phyloP scores from a whole-genome alignment of 2,797 vertebrate species.

The Pterois miles region DNA sequence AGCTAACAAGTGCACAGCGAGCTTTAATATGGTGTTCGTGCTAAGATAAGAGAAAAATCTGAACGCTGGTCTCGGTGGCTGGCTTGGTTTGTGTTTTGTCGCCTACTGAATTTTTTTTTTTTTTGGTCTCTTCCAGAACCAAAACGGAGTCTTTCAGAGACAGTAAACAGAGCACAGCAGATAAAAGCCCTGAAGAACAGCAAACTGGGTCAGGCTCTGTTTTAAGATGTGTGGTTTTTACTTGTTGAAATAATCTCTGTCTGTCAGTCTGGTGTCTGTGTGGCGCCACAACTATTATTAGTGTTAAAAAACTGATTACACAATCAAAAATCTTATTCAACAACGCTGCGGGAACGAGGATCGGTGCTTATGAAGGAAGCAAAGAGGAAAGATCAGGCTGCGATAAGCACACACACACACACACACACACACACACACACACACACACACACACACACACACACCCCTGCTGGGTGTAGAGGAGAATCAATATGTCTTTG shows the following conservation, averaged over 20 bases:
- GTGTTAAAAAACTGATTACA: constrained; percentile 36
- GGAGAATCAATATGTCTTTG: constrained; percentile 90
- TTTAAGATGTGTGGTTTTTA: constrained; percentile 8
- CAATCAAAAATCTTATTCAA: constrained; percentile 44
- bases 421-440: constrained; percentile 34
- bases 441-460: constrained; percentile 54
- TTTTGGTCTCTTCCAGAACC: constrained; percentile 7
- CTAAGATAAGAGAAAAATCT: constrained; percentile 46
- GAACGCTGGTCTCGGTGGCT: constrained; percentile 37
- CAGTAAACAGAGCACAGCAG: constrained; percentile 68
- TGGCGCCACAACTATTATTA: constrained; percentile 2
- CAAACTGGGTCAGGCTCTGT: constrained; percentile 49
- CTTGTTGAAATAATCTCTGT: constrained; percentile 28
- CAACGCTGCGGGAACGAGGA: constrained; percentile 33
- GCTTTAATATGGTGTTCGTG: constrained; percentile 57
- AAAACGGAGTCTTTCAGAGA: constrained; percentile 34
- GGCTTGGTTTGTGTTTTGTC: constrained; percentile 36
- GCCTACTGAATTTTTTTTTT: constrained; percentile 13
- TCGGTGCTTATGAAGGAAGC: constrained; percentile 52
- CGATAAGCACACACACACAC: constrained; percentile 68
- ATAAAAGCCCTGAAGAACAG: constrained; percentile 53
- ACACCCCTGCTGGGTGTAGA: constrained; percentile 81
- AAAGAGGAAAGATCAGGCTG: constrained; percentile 68
- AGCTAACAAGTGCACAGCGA: constrained; percentile 59
- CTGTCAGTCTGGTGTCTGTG: not conserved